phyloP scores from a whole-genome alignment of 2,888 invertebrate genomes.

The Meiosimyza platycephala region DNA sequence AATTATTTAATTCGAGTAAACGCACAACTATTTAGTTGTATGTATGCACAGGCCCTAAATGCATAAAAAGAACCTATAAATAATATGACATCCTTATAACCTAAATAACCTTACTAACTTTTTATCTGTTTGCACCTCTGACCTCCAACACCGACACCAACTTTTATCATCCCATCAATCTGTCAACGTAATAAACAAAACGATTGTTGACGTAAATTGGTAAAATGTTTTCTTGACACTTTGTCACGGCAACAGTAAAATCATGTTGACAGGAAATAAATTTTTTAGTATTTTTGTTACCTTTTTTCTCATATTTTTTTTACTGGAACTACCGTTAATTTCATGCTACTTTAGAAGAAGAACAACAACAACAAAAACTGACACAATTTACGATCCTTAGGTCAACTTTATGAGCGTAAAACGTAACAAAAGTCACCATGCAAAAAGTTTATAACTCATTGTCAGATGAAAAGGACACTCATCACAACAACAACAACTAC shows the following conservation, averaged over 20 bases:
- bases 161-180: not conserved
- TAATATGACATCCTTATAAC: no score
- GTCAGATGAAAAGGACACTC: conserved; percentile 13
- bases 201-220: conserved; percentile 21
- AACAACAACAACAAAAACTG: conserved; percentile 8
- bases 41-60: no score
- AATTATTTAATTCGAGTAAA: no score
- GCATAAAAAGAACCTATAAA: no score
- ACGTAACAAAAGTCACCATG: not conserved
- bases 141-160: not conserved
- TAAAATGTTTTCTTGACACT: conserved; percentile 31
- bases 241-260: conserved; percentile 32
- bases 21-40: no score
- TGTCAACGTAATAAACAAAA: conserved; percentile 8
- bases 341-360: not conserved
- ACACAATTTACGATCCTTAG: conserved; percentile 21
- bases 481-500: conserved; percentile 5
- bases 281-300: not conserved
- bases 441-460: conserved; percentile 21
- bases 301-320: not conserved
- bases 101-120: no score
- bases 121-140: not conserved
- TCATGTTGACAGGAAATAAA: not conserved
- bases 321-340: conserved; percentile 24
- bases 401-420: conserved; percentile 20